Evolutionary conservation across 2,797 vertebrate genomes (phyloP), one percentile per base, ranked within the genome.

Genomic region (Enteromius radiatus): DNA sequence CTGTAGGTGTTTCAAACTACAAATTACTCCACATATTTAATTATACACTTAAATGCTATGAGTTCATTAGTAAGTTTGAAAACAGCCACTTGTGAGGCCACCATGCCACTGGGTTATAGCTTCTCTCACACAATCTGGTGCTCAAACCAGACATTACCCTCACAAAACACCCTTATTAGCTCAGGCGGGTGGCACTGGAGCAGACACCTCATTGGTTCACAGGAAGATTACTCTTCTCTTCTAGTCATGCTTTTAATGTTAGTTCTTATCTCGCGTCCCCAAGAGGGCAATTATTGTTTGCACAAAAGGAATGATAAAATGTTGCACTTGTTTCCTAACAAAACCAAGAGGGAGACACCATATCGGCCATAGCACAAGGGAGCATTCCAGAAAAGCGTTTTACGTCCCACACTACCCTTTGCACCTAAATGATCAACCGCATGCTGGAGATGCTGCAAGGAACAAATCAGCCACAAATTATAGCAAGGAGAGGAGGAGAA

Each of bases 131-230:
- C 85, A 86, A 70, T 69, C 81, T 71, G 78, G 63, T 79, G 81
- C 83, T 79, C 85, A 88, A 88, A 88, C 86, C 84, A 88, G 81
- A 88, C 87, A 86, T 88, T 88, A 88, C 38, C 78, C 71, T 80
- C 64, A 61, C 84, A 81, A 84, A 86, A 88, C 85, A 88, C 85
- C 64, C 70, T 88, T 83, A 88, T 88, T 88, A 88, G 81, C 65
- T 76, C 75, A 79, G 87, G 59, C 80, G 81, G 82, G 85, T 78
- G 78, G 77, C 69, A 81, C 76, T 38, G 75, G 74, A 79, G 75
- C 31, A 85, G 80, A 85, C 78, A 78, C 65, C 64, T 70, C 76
- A 88, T 84, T 88, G 87, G 87, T 78, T 78, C 75, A 70, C 11
- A 12, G 77, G 28, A 54, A 75, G 70, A 87, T 87, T 88, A 86